phyloP scores from a whole-genome alignment of 1,140 invertebrate species.

The Saccostrea echinata region DNA sequence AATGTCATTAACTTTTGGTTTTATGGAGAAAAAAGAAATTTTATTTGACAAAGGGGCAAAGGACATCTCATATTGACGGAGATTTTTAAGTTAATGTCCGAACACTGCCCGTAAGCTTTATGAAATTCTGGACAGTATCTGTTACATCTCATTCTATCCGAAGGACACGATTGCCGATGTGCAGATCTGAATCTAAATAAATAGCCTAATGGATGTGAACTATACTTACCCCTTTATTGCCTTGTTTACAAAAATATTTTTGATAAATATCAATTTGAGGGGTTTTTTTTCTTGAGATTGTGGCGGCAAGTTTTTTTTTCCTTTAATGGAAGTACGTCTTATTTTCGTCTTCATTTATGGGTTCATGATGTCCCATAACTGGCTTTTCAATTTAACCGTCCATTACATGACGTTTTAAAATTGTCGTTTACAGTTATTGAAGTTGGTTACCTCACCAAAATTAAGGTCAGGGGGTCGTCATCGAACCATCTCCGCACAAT shows the following conservation, averaged over 20 bases:
- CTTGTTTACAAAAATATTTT: slow-evolving; percentile 3
- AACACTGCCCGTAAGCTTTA: neutral
- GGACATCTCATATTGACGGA: neutral
- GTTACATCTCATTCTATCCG: neutral
- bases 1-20: neutral
- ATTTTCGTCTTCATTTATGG: no score
- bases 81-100: neutral
- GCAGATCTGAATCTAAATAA: slow-evolving; percentile 1
- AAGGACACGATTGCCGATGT: neutral
- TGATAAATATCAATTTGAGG: neutral
- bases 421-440: neutral
- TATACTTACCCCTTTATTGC: neutral
- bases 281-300: neutral
- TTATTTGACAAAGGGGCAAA: neutral
- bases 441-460: neutral
- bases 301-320: neutral
- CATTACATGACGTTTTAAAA: no score
- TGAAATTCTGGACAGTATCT: neutral
- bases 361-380: no score
- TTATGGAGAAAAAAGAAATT: neutral
- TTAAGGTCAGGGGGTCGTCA: neutral
- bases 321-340: no score
- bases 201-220: slow-evolving; percentile 5
- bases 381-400: no score
- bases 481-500: neutral